These are phyloP conservation scores for Herpetotheres cachinnans DNA, from an alignment of 2,113 vertebrate species.

Conservation along the genomic window DNA sequence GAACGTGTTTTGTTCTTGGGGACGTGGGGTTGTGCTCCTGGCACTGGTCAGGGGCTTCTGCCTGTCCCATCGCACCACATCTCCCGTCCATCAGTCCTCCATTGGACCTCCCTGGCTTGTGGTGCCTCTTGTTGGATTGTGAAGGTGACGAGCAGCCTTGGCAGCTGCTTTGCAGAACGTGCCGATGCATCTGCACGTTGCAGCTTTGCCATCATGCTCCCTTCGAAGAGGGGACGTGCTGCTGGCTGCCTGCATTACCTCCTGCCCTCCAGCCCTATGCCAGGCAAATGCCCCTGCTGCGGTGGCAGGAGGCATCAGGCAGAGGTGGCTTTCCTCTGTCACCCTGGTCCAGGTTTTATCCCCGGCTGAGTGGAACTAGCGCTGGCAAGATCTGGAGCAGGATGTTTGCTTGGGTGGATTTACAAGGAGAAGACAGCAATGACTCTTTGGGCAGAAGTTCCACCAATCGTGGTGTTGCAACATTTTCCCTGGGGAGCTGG, in stretches of 20 bases:
- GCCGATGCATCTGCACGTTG: fast-evolving
- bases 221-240: fast-evolving
- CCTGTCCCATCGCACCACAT: no score
- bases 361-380: not conserved
- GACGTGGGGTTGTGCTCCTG: not conserved
- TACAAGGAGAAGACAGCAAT: not conserved
- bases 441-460: not conserved
- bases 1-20: not conserved
- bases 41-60: not conserved
- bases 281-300: not conserved
- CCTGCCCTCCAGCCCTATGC: not conserved
- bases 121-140: not conserved
- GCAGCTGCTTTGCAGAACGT: not conserved
- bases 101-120: not conserved
- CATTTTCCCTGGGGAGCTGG: no score
- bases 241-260: not conserved
- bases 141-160: not conserved
- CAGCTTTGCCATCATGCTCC: not conserved
- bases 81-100: not conserved
- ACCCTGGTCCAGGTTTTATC: not conserved
- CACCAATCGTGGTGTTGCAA: no score
- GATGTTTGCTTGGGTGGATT: not conserved
- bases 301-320: not conserved
- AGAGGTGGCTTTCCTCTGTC: not conserved
- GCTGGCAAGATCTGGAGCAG: not conserved